Evolutionary conservation across 2,113 vertebrate species (phyloP).

Genomic region (Colistium nudipinnis): DNA sequence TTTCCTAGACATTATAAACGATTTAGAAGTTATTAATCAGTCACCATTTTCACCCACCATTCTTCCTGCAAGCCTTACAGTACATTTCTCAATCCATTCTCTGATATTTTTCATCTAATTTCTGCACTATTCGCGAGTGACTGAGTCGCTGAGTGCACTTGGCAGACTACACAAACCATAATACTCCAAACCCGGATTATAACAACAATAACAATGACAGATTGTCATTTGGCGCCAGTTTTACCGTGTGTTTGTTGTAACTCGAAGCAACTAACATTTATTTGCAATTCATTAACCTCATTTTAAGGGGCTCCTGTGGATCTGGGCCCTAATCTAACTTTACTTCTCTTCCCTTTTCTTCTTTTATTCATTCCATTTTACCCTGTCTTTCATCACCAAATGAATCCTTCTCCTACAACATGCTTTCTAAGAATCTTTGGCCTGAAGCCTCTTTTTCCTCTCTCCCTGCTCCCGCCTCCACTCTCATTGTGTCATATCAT

Average conservation of each 20-base stretch:
- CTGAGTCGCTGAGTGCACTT: not conserved
- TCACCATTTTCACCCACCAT: no score
- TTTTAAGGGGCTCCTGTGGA: not conserved
- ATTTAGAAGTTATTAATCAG: no score
- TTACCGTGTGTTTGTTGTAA: not conserved
- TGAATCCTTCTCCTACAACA: not conserved
- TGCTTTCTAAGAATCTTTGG: constrained; percentile 5
- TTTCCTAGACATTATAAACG: no score
- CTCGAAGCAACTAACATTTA: not conserved
- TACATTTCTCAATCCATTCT: not conserved
- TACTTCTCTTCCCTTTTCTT: not conserved
- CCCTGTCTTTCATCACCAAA: not conserved
- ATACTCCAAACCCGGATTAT: not conserved
- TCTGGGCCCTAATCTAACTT: not conserved
- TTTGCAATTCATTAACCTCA: not conserved
- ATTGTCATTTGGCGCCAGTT: not conserved
- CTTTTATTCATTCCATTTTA: not conserved
- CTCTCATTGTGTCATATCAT: constrained; percentile 27
- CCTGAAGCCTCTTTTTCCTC: not conserved
- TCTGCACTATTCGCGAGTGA: no score
- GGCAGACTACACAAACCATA: not conserved
- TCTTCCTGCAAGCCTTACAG: not conserved
- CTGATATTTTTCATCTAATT: not conserved
- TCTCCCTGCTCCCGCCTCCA: constrained; percentile 6
- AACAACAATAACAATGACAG: not conserved